Evolutionary conservation across 2,797 vertebrate genomes (phyloP).

Genomic region (Halcyon chelicuti): DNA sequence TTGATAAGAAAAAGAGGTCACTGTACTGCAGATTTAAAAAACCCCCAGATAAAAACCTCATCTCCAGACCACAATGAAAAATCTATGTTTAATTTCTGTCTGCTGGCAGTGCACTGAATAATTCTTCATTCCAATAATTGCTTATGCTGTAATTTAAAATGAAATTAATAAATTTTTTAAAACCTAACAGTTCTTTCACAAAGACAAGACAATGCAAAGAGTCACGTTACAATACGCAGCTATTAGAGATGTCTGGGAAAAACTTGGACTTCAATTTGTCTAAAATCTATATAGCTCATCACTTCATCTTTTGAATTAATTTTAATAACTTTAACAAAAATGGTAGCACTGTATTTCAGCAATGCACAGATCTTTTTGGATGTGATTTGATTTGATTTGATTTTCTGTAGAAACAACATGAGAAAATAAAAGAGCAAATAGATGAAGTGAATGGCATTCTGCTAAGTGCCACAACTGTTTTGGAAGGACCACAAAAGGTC

Average conservation of each 20-base stretch:
- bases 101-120: background rate
- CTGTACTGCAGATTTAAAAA: background rate
- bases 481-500: slow-evolving; percentile 70
- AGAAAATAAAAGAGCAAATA: slow-evolving; percentile 72
- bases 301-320: background rate
- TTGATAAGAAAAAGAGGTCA: background rate
- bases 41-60: background rate
- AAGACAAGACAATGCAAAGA: background rate
- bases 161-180: background rate
- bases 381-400: background rate
- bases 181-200: background rate
- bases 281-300: background rate
- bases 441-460: slow-evolving; percentile 78
- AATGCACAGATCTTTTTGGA: background rate
- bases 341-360: background rate
- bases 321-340: background rate
- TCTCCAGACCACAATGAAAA: background rate
- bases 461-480: slow-evolving; percentile 60
- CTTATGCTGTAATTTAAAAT: background rate
- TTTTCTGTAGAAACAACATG: slow-evolving; percentile 66
- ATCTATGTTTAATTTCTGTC: background rate
- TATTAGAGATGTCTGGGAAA: background rate
- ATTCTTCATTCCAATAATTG: background rate
- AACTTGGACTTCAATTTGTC: background rate
- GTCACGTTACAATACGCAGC: background rate